phyloP scores from a whole-genome alignment of 2,113 vertebrate species.

The Ceyx cyanopectus region DNA sequence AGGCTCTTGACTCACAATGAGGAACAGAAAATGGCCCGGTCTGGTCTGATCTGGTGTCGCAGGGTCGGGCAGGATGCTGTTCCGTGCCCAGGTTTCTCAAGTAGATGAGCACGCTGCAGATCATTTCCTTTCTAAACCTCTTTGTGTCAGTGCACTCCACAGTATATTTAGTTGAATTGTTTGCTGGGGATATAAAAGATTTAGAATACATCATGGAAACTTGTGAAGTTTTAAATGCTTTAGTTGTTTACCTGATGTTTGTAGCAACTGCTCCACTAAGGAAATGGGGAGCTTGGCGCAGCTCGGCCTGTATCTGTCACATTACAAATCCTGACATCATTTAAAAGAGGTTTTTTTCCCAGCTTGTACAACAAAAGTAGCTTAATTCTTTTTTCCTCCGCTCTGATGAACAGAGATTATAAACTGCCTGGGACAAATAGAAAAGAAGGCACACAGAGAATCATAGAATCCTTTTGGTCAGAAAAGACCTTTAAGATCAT shows the following conservation, averaged over 20 bases:
- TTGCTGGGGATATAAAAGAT: conserved; percentile 1
- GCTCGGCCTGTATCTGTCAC: not conserved
- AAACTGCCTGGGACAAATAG: not conserved
- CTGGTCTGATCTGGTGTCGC: not conserved
- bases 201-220: not conserved
- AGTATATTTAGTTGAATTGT: not conserved
- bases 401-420: not conserved
- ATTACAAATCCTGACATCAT: not conserved
- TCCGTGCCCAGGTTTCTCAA: not conserved
- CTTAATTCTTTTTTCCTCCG: not conserved
- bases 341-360: not conserved
- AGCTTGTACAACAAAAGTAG: not conserved
- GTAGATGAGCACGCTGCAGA: not conserved
- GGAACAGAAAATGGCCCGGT: not conserved
- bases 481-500: not conserved
- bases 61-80: not conserved
- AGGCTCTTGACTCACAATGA: not conserved
- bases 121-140: not conserved
- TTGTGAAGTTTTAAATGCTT: not conserved
- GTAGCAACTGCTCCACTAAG: not conserved
- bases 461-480: not conserved
- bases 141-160: not conserved
- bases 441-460: not conserved
- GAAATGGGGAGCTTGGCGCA: not conserved
- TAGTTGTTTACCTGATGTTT: not conserved